Evolutionary conservation across 1,140 invertebrate species (phyloP), one percentile per base, ranked within the genome.

Genomic region (Ruditapes philippinarum): DNA sequence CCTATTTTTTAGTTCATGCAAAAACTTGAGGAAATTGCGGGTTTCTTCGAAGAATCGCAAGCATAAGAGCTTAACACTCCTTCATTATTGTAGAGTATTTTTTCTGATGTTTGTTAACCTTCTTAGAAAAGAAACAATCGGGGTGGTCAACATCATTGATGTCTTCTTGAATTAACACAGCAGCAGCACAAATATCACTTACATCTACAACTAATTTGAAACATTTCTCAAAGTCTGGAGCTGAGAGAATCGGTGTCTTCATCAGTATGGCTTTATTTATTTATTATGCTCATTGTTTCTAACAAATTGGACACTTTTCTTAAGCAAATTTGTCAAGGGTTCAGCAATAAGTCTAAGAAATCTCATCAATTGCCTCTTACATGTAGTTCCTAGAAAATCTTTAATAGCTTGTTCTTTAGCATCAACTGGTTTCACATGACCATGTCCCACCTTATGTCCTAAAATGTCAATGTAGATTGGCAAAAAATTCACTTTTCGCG

Each of bases 221-320:
- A 94, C 93, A 11, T 93, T 91, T 95, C 94, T 12, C 94, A 89
- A 82, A 94, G n/a, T n/a, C n/a, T n/a, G n/a, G n/a, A n/a, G n/a
- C n/a, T n/a, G n/a, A n/a, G n/a, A n/a, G n/a, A n/a, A 94, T 49
- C 91, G 25, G 74, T 70, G 38, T 40, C 25, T 49, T 82, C 2
- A 38, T 80, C 0, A 96, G 62, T 7, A 68, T 85, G 0, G 84
- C 73, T 65, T 96, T 95, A 25, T 49, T 78, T 0, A 91, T 51
- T 90, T 96, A 96, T 22, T n/a, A n/a, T n/a, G n/a, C n/a, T n/a
- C n/a, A n/a, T n/a, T n/a, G n/a, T n/a, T n/a, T n/a, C n/a, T n/a
- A n/a, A n/a, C n/a, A n/a, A n/a, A n/a, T n/a, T n/a, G n/a, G n/a
- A n/a, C n/a, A n/a, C n/a, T n/a, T n/a, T n/a, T n/a, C n/a, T n/a